These are phyloP conservation scores for Cantharis rufa DNA, from an alignment of 2,888 invertebrate genomes.

Conservation along the genomic window DNA sequence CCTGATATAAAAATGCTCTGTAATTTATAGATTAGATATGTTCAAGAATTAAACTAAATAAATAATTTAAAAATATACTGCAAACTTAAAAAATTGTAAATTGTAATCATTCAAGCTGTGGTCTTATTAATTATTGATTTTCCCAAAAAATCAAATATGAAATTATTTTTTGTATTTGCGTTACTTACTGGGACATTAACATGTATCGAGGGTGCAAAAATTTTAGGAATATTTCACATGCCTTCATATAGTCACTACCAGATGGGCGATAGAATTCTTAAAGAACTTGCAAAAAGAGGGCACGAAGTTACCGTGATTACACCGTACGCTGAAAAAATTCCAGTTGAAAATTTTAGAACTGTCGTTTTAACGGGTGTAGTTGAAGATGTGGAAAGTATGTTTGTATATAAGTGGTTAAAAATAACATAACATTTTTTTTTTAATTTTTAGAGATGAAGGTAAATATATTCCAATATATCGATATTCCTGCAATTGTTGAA, in stretches of 20 bases:
- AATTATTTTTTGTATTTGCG: background rate
- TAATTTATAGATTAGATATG: no score
- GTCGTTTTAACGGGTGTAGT: background rate
- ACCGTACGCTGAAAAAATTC: slow-evolving; percentile 39
- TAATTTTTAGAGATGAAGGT: no score
- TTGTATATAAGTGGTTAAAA: background rate
- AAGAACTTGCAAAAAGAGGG: slow-evolving; percentile 45
- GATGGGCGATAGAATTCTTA: slow-evolving; percentile 37
- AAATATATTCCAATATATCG: no score
- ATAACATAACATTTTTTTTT: no score
- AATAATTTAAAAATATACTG: no score
- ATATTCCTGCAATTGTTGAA: background rate
- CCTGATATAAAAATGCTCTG: no score
- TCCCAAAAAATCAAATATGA: background rate
- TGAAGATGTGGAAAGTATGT: background rate
- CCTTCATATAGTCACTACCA: slow-evolving; percentile 39
- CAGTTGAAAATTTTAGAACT: slow-evolving; percentile 47
- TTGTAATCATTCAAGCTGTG: no score
- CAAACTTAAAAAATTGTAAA: no score
- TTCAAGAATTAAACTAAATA: no score
- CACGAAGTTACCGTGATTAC: slow-evolving; percentile 51
- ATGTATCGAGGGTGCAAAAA: slow-evolving; percentile 8
- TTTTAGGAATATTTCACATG: slow-evolving; percentile 40
- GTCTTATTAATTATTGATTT: no score
- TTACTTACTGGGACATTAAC: background rate